Base-by-base conservation (phyloP, 2,113 vertebrate genomes). In the Vanacampus margaritifer region DNA sequence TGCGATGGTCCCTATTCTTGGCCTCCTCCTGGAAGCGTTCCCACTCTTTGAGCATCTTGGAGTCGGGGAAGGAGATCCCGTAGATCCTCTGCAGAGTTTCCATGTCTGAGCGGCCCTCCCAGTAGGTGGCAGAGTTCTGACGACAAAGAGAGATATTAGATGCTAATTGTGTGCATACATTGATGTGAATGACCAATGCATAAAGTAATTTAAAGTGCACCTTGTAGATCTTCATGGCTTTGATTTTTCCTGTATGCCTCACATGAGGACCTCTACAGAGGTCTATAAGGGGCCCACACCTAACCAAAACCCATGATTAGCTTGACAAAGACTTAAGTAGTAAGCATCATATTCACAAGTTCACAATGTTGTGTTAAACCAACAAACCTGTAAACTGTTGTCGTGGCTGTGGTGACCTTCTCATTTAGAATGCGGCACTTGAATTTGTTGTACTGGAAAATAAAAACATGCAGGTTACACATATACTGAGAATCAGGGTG, bases 21-120 rank as follows among this genome's bases (percentile, higher is more conserved):
- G 97, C 97, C 73, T 99, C 97, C 70, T 99, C 97, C 83, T 99
- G 97, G 79, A 98, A 95, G n/a, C 92, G 95, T 60, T 99, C 97
- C 97, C 97, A 98, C 65, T 99, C 96, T 84, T 98, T 99, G 76
- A 99, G 79, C 95, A 98, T 94, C 88, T 98, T 99, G 24, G 92
- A 79, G 87, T 99, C 97, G 5, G 96, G 96, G 82, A 98, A 98
- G 23, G 97, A 98, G 87, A 99, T 98, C 61, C 97, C 97, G 0
- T 99, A 99, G 82, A 99, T 91, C 67, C 97, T 92, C 89, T 99
- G 96, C 0, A 99, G 92, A 1, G 94, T 95, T 80, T 99, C 97
- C 97, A 98, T 98, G 83, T 99, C 94, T 0, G 96, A 91, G 68
- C 94, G 95, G 17, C 97, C 97, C 86, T 98, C 97, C 97, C 97